Evolutionary conservation across 1,140 invertebrate genomes (phyloP).

Genomic region (Pseudomyrmex gracilis): DNA sequence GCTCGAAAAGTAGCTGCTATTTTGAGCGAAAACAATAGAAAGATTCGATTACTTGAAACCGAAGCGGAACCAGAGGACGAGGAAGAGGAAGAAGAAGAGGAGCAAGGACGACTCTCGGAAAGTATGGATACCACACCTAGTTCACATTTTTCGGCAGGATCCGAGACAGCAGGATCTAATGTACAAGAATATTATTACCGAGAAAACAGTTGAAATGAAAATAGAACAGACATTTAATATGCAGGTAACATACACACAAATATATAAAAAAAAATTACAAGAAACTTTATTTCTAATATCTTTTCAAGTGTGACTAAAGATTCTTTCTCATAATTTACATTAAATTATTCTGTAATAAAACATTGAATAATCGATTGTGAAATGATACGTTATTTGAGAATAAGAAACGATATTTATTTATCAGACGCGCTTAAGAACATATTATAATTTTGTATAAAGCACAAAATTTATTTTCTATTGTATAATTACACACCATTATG

Average conservation of each 20-base stretch:
- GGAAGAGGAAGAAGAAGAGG: conserved; percentile 90
- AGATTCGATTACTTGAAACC: conserved; percentile 95
- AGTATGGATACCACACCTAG: conserved; percentile 81
- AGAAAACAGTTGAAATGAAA: conserved; percentile 20
- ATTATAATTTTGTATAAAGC: neutral
- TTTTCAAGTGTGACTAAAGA: neutral
- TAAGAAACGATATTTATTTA: neutral
- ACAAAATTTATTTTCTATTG: neutral
- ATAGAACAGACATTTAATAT: conserved; percentile 4
- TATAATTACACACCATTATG: conserved; percentile 40
- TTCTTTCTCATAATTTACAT: neutral
- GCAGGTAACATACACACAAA: neutral
- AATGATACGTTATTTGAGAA: neutral
- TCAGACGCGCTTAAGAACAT: neutral
- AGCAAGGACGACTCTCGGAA: conserved; percentile 77
- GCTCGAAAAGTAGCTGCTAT: conserved; percentile 95
- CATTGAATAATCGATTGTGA: neutral
- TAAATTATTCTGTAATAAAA: neutral
- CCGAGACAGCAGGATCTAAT: neutral
- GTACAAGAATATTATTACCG: conserved; percentile 23
- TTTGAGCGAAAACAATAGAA: conserved; percentile 91
- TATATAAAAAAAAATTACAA: conserved; percentile 1
- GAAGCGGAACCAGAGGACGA: conserved; percentile 96
- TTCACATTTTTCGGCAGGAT: conserved; percentile 32
- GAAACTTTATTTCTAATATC: neutral